A percentile compares a stretch with the other conserved stretches of the same genome.
phyloP scores from a whole-genome alignment of 2,797 vertebrate genomes.

The Sorex maritimensis region DNA sequence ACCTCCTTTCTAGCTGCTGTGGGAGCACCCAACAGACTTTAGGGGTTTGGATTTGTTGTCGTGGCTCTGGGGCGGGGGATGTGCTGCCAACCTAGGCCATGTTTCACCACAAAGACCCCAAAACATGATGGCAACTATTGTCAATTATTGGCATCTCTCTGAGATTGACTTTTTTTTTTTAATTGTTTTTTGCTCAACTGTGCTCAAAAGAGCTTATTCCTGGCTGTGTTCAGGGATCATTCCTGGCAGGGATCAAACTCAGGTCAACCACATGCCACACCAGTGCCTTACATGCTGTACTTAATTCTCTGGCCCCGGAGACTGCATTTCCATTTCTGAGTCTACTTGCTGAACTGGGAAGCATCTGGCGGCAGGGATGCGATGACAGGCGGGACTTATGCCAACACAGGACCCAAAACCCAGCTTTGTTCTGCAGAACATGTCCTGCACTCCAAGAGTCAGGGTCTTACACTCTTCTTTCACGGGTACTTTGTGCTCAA shows the following conservation, averaged over 20 bases:
- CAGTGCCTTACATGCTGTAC: no score
- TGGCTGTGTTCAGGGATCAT: no score
- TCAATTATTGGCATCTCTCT: constrained; percentile 35
- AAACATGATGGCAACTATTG: constrained; percentile 37
- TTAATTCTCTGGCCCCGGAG: neutral
- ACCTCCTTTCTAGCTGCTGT: constrained; percentile 48
- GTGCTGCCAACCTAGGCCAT: neutral
- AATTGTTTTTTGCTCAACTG: no score
- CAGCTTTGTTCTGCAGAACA: constrained; percentile 50
- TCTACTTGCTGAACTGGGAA: constrained; percentile 51
- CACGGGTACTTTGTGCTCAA: neutral
- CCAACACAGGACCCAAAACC: constrained; percentile 72
- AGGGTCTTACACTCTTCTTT: constrained; percentile 65
- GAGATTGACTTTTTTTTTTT: no score
- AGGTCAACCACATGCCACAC: no score
- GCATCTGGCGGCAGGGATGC: constrained; percentile 66
- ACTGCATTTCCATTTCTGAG: constrained; percentile 61
- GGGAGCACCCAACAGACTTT: constrained; percentile 66
- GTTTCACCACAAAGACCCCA: constrained; percentile 44
- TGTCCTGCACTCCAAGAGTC: constrained; percentile 49
- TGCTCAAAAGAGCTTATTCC: neutral
- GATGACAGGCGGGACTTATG: constrained; percentile 65
- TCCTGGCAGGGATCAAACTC: no score
- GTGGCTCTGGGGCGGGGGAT: constrained; percentile 5
- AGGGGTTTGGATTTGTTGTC: constrained; percentile 69